Evolutionary conservation across 1,140 invertebrate species (phyloP).

Genomic region (Diachasmimorpha longicaudata): DNA sequence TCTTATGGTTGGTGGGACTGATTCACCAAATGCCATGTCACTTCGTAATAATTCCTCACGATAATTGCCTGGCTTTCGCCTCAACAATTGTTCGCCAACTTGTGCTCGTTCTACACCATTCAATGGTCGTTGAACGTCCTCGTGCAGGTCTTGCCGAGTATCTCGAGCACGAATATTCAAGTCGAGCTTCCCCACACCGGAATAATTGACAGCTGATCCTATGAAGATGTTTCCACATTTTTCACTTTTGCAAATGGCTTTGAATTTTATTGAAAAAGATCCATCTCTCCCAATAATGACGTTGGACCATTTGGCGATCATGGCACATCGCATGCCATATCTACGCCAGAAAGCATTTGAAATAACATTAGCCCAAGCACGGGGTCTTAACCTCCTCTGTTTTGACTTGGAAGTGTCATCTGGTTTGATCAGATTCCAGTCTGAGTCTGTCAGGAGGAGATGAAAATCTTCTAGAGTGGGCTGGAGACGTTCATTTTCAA

Average conservation of each 20-base stretch:
- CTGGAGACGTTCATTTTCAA: too few species aligned
- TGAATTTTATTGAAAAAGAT: neutral
- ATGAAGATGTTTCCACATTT: neutral
- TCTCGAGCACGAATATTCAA: neutral
- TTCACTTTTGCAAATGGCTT: neutral
- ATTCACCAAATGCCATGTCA: neutral
- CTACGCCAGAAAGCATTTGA: too few species aligned
- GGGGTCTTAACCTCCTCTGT: too few species aligned
- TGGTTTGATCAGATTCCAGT: too few species aligned
- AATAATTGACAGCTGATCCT: neutral
- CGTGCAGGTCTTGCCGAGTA: neutral
- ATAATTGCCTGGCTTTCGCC: too few species aligned
- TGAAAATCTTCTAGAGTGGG: too few species aligned
- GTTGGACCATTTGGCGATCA: too few species aligned
- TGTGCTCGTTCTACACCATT: neutral
- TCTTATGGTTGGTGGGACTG: neutral
- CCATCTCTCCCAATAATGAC: neutral
- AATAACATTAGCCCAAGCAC: too few species aligned
- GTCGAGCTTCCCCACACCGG: neutral
- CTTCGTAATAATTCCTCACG: too few species aligned
- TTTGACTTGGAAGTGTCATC: too few species aligned
- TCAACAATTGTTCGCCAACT: neutral
- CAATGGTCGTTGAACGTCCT: neutral
- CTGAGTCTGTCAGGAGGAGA: too few species aligned
- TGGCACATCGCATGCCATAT: too few species aligned